Evolutionary conservation across 2,797 vertebrate genomes (phyloP).

Genomic region (Nannoperca obscura): DNA sequence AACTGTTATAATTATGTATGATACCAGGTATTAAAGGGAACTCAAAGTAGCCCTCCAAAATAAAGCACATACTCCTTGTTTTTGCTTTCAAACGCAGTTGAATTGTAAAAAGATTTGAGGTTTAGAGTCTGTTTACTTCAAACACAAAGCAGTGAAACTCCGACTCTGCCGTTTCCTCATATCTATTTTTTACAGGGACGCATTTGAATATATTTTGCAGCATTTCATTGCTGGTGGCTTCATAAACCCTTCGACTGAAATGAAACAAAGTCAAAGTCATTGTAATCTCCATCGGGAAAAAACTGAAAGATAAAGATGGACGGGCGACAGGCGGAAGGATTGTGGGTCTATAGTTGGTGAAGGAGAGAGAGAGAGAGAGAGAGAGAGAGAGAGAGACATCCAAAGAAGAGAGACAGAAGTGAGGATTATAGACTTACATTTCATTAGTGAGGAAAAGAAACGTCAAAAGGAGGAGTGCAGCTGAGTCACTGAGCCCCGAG

Average conservation of each 20-base stretch:
- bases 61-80: not conserved
- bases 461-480: conserved; percentile 20
- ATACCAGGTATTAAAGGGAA: too few relatives aligned
- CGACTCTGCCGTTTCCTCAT: conserved; percentile 15
- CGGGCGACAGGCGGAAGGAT: conserved; percentile 22
- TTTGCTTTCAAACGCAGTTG: not conserved
- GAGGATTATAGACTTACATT: conserved; percentile 65
- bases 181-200: conserved; percentile 34
- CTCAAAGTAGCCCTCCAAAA: not conserved
- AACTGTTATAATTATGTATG: not conserved
- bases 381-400: conserved; percentile 28
- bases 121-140: not conserved
- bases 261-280: conserved; percentile 37
- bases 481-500: conserved; percentile 69
- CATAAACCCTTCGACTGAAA: conserved; percentile 37
- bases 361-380: conserved; percentile 35
- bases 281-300: conserved; percentile 48
- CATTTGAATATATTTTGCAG: conserved; percentile 31
- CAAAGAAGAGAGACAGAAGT: conserved; percentile 35
- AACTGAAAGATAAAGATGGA: conserved; percentile 4
- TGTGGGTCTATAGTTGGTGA: conserved; percentile 12
- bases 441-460: conserved; percentile 35
- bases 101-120: not conserved
- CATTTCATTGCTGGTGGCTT: conserved; percentile 31
- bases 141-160: conserved; percentile 12